phyloP scores from a whole-genome alignment of 2,888 invertebrate genomes.

The Dermolepida albohirtum region DNA sequence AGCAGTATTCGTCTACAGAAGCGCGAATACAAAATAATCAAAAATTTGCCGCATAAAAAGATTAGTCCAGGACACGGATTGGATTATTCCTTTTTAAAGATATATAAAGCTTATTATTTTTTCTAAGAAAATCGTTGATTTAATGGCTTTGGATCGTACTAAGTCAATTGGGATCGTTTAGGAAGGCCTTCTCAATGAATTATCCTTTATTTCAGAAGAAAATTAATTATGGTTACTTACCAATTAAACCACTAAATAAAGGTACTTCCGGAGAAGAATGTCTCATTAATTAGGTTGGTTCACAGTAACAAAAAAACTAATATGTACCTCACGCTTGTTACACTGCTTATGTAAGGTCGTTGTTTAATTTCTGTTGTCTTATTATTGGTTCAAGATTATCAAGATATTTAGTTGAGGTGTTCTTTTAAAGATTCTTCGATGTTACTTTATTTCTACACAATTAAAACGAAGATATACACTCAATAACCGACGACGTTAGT shows the following conservation, averaged over 20 bases:
- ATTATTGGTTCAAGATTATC: neutral
- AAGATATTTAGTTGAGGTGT: neutral
- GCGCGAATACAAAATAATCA: slow-evolving; percentile 9
- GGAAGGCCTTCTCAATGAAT: neutral
- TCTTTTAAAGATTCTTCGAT: slow-evolving; percentile 5
- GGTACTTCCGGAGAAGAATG: slow-evolving; percentile 24
- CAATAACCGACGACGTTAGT: neutral
- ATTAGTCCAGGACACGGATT: too few relatives aligned
- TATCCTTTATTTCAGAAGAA: neutral
- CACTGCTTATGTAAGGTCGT: slow-evolving; percentile 4
- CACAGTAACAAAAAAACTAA: slow-evolving; percentile 17
- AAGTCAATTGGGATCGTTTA: neutral
- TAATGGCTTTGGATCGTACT: too few relatives aligned
- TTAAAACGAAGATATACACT: too few relatives aligned
- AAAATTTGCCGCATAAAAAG: neutral
- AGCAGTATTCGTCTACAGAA: slow-evolving; percentile 13
- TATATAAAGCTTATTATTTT: too few relatives aligned
- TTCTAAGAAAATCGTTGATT: too few relatives aligned
- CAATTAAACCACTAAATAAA: slow-evolving; percentile 26
- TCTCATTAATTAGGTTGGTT: slow-evolving; percentile 21
- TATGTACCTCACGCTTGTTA: neutral
- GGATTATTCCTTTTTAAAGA: too few relatives aligned
- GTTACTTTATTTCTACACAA: neutral
- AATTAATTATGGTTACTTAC: slow-evolving; percentile 16
- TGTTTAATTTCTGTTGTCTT: neutral